phyloP scores from a whole-genome alignment of 2,888 invertebrate genomes.

The Allolobophora icterica region DNA sequence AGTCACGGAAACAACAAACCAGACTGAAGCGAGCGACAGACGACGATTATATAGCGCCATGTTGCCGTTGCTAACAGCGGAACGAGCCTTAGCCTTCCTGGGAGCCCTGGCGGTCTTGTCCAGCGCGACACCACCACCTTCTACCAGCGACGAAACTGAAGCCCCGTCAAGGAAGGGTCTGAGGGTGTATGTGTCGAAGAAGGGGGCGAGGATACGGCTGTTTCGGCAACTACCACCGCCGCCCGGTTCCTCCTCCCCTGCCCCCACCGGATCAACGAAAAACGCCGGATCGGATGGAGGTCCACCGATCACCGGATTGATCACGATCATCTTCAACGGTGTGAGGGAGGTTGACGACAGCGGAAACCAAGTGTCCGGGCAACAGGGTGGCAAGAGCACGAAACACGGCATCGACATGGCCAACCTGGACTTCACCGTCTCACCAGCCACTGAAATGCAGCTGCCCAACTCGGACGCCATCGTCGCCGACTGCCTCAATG shows the following conservation, averaged over 20 bases:
- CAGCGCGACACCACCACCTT: too few species aligned
- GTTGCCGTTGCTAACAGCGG: too few species aligned
- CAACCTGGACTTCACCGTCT: background rate
- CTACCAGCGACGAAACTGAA: too few species aligned
- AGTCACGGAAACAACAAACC: too few species aligned
- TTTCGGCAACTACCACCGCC: background rate
- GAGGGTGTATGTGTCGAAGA: background rate
- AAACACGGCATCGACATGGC: background rate
- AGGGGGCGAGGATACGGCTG: background rate
- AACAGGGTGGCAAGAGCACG: too few species aligned
- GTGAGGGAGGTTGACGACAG: background rate
- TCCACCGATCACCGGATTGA: background rate
- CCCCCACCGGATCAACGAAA: background rate
- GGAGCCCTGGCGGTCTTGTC: too few species aligned
- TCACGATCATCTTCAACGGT: background rate
- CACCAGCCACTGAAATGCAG: background rate
- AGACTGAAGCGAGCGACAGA: too few species aligned
- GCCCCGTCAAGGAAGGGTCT: background rate
- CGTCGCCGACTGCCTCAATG: background rate
- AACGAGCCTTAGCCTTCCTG: too few species aligned
- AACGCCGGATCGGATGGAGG: background rate
- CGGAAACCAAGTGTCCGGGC: background rate
- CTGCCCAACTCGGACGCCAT: background rate
- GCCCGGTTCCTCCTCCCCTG: background rate
- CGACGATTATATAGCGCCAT: too few species aligned